A percentile compares a stretch with the other conserved stretches of the same genome.
Conservation (phyloP, 2,797 vertebrate species). For the Rhinatrema bivittatum region DNA sequence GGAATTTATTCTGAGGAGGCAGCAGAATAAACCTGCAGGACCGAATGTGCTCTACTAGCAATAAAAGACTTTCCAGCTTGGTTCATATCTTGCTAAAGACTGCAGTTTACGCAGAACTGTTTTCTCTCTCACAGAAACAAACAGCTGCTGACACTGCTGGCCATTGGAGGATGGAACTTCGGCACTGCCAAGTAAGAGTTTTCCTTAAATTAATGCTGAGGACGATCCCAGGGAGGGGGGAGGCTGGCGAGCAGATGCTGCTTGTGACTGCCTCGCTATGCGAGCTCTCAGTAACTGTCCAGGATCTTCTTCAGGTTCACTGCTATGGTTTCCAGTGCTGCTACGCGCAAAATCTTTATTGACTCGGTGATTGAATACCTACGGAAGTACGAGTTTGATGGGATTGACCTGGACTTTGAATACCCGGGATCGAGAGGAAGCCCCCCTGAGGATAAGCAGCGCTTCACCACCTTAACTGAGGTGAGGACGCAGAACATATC, state of each 20-base stretch:
- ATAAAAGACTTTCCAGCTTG: too few species aligned
- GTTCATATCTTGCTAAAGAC: too few species aligned
- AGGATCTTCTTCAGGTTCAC: slow-evolving; percentile 57
- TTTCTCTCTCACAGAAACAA: slow-evolving; percentile 49
- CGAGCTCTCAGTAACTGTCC: background rate
- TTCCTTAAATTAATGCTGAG: background rate
- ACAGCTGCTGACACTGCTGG: slow-evolving; percentile 62
- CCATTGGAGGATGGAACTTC: slow-evolving; percentile 71
- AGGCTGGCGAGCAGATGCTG: too few species aligned
- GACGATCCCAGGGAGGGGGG: too few species aligned
- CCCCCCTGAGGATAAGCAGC: slow-evolving; percentile 54
- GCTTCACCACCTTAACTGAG: slow-evolving; percentile 60
- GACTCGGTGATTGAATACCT: slow-evolving; percentile 61
- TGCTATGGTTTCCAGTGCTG: slow-evolving; percentile 54
- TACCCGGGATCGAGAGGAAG: slow-evolving; percentile 69
- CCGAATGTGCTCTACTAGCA: too few species aligned
- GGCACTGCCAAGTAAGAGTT: slow-evolving; percentile 59
- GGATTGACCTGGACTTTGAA: slow-evolving; percentile 77
- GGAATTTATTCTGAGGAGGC: too few species aligned
- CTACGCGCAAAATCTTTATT: slow-evolving; percentile 64
- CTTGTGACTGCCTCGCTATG: background rate
- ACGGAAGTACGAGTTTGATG: slow-evolving; percentile 66
- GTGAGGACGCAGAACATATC: slow-evolving; percentile 24
- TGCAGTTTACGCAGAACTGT: too few species aligned
- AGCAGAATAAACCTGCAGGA: too few species aligned